These are phyloP conservation scores for Chloroceryle amazona DNA, from an alignment of 2,797 vertebrate genomes.

Conservation along the genomic window DNA sequence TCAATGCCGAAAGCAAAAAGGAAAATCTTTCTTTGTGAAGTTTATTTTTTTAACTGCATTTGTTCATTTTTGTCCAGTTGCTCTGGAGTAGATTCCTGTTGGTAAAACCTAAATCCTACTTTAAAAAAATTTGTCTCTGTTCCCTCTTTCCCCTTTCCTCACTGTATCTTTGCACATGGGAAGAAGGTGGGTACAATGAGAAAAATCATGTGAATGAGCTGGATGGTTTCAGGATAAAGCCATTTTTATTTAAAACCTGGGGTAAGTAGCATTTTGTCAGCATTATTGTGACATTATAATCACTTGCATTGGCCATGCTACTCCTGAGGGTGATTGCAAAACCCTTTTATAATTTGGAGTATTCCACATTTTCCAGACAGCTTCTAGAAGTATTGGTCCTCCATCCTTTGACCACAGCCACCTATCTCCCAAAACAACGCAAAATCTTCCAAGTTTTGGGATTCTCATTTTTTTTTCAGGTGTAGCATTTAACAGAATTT, in stretches of 20 bases:
- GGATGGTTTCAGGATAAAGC: not conserved
- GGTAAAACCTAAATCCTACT: not conserved
- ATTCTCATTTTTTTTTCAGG: not conserved
- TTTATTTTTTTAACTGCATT: not conserved
- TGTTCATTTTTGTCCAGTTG: not conserved
- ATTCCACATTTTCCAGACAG: not conserved
- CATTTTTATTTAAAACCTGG: not conserved
- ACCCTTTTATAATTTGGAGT: not conserved
- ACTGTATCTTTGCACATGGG: not conserved
- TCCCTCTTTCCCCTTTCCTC: not conserved
- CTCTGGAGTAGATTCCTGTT: not conserved
- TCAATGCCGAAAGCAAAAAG: not conserved
- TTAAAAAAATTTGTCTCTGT: not conserved
- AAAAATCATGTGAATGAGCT: not conserved
- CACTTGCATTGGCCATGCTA: not conserved
- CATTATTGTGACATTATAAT: not conserved
- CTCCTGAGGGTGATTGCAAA: not conserved
- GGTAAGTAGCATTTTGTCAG: not conserved
- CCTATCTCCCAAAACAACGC: not conserved
- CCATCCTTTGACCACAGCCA: not conserved
- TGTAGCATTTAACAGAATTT: not conserved
- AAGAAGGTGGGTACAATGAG: not conserved
- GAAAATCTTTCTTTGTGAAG: not conserved
- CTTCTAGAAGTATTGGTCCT: not conserved
- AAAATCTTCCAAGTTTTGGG: not conserved